Conservation (phyloP, 2,888 invertebrate genomes). For the Agrochola litura region DNA sequence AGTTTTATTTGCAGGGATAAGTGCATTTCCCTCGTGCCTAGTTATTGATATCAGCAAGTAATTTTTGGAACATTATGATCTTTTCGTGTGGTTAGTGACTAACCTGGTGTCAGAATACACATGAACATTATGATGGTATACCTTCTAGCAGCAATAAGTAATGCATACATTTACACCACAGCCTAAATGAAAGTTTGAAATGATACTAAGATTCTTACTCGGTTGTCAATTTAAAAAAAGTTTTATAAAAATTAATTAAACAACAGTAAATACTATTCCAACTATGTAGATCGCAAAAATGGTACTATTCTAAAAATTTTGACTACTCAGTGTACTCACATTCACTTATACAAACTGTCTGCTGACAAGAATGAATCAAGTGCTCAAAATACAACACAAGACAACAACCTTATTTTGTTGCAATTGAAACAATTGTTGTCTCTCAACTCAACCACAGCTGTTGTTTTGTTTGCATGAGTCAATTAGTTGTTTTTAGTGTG, state of each 20-base stretch:
- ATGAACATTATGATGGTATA: background rate
- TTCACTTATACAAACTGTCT: background rate
- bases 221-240: background rate
- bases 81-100: too few relatives aligned
- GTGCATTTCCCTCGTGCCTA: background rate
- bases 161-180: background rate
- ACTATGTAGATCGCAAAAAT: background rate
- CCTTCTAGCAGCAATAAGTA: background rate
- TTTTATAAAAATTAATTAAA: too few relatives aligned
- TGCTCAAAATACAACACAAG: constrained; percentile 6
- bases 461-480: constrained; percentile 53
- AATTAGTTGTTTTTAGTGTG: constrained; percentile 49
- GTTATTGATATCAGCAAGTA: background rate
- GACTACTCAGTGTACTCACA: too few relatives aligned
- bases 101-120: too few relatives aligned
- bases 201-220: background rate
- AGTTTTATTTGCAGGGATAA: background rate
- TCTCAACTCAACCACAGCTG: constrained; percentile 38
- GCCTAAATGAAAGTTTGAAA: background rate
- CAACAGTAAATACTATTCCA: constrained; percentile 1
- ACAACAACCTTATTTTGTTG: constrained; percentile 18
- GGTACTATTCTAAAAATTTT: background rate
- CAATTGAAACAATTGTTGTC: constrained; percentile 33
- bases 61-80: background rate
- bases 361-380: background rate